These are phyloP conservation scores for Ceratina calcarata DNA, from an alignment of 1,140 invertebrate genomes.

Conservation along the genomic window DNA sequence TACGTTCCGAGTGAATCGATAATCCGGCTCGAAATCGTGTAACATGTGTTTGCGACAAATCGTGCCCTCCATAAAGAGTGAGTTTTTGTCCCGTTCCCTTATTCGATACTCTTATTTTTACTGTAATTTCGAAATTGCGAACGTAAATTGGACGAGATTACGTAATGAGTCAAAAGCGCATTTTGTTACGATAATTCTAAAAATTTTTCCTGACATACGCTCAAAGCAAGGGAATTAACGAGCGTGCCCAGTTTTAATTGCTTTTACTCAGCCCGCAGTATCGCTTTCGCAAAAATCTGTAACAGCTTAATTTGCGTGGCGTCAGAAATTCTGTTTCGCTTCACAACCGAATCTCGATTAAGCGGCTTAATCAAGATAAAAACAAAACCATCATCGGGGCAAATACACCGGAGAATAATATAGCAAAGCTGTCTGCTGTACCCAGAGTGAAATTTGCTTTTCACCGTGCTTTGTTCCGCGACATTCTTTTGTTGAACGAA, in stretches of 20 bases:
- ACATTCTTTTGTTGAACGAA: no score
- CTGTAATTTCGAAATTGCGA: background rate
- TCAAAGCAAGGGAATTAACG: background rate
- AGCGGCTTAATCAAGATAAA: background rate
- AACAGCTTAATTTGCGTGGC: background rate
- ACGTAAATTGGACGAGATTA: background rate
- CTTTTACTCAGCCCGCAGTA: background rate
- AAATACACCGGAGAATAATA: background rate
- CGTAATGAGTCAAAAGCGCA: background rate
- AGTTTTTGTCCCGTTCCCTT: background rate
- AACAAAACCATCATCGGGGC: no score
- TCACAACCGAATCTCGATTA: background rate
- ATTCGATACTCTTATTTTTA: background rate
- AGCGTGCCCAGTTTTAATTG: background rate
- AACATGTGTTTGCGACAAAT: constrained; percentile 25
- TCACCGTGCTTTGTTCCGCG: no score
- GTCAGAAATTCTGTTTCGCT: no score
- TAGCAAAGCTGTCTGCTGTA: background rate
- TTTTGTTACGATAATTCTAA: background rate
- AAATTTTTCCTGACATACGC: background rate
- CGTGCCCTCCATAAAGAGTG: background rate
- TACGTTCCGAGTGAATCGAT: constrained; percentile 25
- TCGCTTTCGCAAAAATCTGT: background rate
- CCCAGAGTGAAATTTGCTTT: background rate
- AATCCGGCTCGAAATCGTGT: constrained; percentile 7